Percentiles rank a stretch among this genome's conserved stretches.
phyloP scores from a whole-genome alignment of 1,140 invertebrate species.

The Drosophila saltans region DNA sequence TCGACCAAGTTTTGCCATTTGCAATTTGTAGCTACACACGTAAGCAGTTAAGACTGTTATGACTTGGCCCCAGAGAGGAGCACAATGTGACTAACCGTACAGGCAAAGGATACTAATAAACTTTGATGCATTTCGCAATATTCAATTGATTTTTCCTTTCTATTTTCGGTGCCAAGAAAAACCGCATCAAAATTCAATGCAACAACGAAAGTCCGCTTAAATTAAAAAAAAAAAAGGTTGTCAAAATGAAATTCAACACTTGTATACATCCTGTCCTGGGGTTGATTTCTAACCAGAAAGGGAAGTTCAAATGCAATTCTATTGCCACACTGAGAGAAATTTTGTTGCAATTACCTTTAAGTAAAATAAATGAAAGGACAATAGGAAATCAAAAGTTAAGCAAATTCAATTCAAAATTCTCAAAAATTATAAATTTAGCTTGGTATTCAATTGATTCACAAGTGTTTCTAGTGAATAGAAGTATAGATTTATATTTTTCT shows the following conservation, averaged over 20 bases:
- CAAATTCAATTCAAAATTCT: no score
- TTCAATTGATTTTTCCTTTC: slow-evolving; percentile 35
- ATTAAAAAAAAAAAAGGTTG: slow-evolving; percentile 41
- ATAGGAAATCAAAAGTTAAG: no score
- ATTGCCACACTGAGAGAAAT: background rate
- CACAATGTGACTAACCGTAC: slow-evolving; percentile 40
- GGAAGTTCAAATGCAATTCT: background rate
- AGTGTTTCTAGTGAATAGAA: background rate
- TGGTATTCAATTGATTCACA: no score
- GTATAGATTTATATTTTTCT: no score
- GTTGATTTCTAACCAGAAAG: background rate
- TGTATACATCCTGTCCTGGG: slow-evolving; percentile 10
- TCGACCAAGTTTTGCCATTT: slow-evolving; percentile 51
- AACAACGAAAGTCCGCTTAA: slow-evolving; percentile 34
- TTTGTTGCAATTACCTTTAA: no score
- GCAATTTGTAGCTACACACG: slow-evolving; percentile 64
- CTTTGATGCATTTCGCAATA: slow-evolving; percentile 36
- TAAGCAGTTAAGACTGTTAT: slow-evolving; percentile 60
- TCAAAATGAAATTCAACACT: slow-evolving; percentile 26
- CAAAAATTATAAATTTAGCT: no score
- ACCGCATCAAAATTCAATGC: slow-evolving; percentile 57
- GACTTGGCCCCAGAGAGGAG: slow-evolving; percentile 6
- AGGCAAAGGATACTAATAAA: slow-evolving; percentile 46
- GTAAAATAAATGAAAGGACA: no score
- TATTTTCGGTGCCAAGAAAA: slow-evolving; percentile 17